Percentiles rank a stretch among this genome's conserved stretches.
Evolutionary conservation across 2,797 vertebrate species (phyloP).

Genomic region (Linurgus olivaceus): DNA sequence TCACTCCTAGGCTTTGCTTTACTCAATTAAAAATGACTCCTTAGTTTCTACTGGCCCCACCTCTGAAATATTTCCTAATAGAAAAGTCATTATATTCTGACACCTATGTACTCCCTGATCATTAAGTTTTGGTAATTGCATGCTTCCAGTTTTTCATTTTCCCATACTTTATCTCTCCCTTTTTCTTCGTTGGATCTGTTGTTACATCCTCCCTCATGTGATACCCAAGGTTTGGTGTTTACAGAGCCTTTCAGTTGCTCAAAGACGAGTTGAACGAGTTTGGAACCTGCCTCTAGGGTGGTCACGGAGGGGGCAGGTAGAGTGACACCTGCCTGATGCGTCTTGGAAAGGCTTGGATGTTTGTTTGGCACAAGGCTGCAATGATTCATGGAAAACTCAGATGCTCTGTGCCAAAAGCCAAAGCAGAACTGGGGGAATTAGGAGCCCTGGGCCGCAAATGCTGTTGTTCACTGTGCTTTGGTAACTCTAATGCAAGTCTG

Average conservation of each 20-base stretch:
- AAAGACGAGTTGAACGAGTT: background rate
- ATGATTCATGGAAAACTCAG: background rate
- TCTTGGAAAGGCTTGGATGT: background rate
- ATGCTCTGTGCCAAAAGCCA: accelerated
- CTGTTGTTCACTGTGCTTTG: background rate
- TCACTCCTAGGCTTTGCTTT: background rate
- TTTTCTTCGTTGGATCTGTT: background rate
- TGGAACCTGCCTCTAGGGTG: background rate
- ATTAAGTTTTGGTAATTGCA: background rate
- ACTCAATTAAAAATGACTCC: constrained; percentile 47
- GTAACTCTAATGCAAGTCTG: background rate
- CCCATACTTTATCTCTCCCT: background rate
- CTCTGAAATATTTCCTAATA: constrained; percentile 27
- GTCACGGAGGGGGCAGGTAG: background rate
- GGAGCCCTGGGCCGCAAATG: background rate
- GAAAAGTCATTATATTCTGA: background rate
- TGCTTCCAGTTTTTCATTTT: background rate
- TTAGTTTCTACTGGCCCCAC: constrained; percentile 25
- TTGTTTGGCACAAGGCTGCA: background rate
- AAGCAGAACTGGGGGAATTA: background rate
- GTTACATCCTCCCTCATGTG: accelerated
- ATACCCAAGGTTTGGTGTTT: background rate
- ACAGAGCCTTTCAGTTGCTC: background rate
- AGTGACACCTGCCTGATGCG: background rate
- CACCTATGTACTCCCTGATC: accelerated